Evolutionary conservation across 2,888 invertebrate species (phyloP).

Genomic region (Tachina fera): DNA sequence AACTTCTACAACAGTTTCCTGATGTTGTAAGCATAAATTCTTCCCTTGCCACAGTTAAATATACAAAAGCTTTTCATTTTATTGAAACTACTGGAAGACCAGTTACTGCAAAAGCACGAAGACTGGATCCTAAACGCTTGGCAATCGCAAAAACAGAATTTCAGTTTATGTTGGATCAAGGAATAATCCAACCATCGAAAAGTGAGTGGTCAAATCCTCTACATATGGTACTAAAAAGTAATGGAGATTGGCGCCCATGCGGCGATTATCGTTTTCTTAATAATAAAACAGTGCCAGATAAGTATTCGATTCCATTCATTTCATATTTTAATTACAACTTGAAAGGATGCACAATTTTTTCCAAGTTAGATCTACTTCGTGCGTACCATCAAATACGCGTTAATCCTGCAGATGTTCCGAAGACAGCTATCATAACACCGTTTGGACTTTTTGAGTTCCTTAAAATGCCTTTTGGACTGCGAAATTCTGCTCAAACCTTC

Average conservation of each 20-base stretch:
- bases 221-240: conserved; percentile 2
- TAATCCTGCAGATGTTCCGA: not conserved
- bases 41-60: not conserved
- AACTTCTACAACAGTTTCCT: conserved; percentile 5
- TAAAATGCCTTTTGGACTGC: not conserved
- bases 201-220: conserved; percentile 24
- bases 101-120: not conserved
- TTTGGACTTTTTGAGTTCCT: no score
- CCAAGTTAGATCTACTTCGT: not conserved
- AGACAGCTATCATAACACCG: not conserved
- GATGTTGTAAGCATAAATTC: not conserved
- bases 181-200: conserved; percentile 17
- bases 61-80: not conserved
- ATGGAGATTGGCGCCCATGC: conserved; percentile 2
- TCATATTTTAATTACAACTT: not conserved
- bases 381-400: conserved; percentile 9
- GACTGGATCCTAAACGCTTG: conserved; percentile 4
- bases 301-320: conserved; percentile 7
- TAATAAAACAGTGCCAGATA: not conserved
- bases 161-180: not conserved
- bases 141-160: conserved; percentile 1
- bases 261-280: conserved; percentile 13
- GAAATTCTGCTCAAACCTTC: conserved; percentile 4
- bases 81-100: conserved; percentile 8
- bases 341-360: not conserved